phyloP scores from a whole-genome alignment of 1,140 invertebrate species.

The Heliothis virescens region DNA sequence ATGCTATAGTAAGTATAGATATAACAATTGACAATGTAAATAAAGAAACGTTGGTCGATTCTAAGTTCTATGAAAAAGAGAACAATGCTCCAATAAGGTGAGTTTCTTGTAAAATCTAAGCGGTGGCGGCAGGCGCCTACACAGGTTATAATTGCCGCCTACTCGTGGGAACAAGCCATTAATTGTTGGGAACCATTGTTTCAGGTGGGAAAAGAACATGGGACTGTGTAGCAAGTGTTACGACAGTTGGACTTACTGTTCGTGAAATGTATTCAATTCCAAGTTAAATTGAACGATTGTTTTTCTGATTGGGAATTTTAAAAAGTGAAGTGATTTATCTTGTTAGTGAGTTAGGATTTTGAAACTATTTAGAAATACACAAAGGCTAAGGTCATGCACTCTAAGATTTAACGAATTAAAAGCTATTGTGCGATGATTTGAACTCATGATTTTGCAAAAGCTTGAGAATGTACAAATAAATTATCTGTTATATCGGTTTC shows the following conservation, averaged over 20 bases:
- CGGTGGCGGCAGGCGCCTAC: slow-evolving; percentile 58
- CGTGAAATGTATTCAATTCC: slow-evolving; percentile 30
- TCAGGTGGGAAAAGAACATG: slow-evolving; percentile 34
- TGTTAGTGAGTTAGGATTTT: not conserved
- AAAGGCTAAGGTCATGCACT: too few relatives aligned
- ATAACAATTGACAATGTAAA: slow-evolving; percentile 25
- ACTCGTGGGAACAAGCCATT: slow-evolving; percentile 70
- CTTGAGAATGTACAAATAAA: not conserved
- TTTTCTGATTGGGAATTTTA: slow-evolving; percentile 4
- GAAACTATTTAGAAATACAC: not conserved
- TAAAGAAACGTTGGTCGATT: slow-evolving; percentile 24
- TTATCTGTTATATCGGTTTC: slow-evolving; percentile 5
- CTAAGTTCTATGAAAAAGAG: slow-evolving; percentile 14
- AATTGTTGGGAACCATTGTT: slow-evolving; percentile 71
- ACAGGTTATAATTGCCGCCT: slow-evolving; percentile 73
- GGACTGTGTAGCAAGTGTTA: slow-evolving; percentile 47
- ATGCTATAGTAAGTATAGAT: too few relatives aligned
- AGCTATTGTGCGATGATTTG: not conserved
- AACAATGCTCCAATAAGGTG: slow-evolving; percentile 70
- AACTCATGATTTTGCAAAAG: not conserved
- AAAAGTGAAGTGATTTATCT: slow-evolving; percentile 33
- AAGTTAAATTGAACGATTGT: not conserved
- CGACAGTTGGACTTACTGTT: slow-evolving; percentile 35
- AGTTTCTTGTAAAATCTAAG: slow-evolving; percentile 64
- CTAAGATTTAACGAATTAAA: too few relatives aligned